Evolutionary conservation across 2,888 invertebrate genomes (phyloP), one percentile per base, ranked within the genome.

Genomic region (Blastobasis lacticolella): DNA sequence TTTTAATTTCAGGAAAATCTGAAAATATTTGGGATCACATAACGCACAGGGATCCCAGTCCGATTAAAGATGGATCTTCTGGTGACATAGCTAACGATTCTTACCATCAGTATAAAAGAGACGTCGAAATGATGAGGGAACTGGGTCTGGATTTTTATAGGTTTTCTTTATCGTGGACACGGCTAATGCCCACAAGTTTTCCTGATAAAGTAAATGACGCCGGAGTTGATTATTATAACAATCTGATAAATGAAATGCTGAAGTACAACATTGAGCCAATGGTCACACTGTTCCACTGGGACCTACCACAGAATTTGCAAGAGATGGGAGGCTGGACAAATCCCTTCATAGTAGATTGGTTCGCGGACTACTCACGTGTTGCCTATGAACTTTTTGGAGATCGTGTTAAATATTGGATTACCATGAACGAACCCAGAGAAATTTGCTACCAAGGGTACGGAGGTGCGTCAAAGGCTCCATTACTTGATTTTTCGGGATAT

Each of bases 21-120:
- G 83, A 81, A 66, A 90, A 82, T 50, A 90, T 91, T 50, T 92
- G 92, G 92, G 92, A 93, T 71, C 81, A 73, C 54, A 71, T 90
- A 59, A 83, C 89, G 1, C 90, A 90, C 54, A 62, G n/a, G 45
- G 56, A 58, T 43, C 62, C 83, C 0, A 87, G 87, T 10, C 75
- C 78, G 50, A 83, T 90, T 10, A 71, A 54, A 5, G 86, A 90
- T 61, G 62, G 76, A 38, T 81, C 84, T 43, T 90, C 84, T 55
- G 91, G 81, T 0, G 81, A 83, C 53, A 67, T 83, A 0, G 62
- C 66, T 8, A 49, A 37, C 9, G 48, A 60, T 76, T 49, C 48
- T 78, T n/a, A 66, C 61, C 83, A 91, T 67, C 82, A 85, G 57
- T 90, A 89, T 63, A 80, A 88, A 61, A 88, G 91, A 53, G 89